Percentiles rank a stretch among this genome's conserved stretches.
These are phyloP conservation scores for Smithornis capensis DNA, from an alignment of 2,113 vertebrate species.

Conservation along the genomic window DNA sequence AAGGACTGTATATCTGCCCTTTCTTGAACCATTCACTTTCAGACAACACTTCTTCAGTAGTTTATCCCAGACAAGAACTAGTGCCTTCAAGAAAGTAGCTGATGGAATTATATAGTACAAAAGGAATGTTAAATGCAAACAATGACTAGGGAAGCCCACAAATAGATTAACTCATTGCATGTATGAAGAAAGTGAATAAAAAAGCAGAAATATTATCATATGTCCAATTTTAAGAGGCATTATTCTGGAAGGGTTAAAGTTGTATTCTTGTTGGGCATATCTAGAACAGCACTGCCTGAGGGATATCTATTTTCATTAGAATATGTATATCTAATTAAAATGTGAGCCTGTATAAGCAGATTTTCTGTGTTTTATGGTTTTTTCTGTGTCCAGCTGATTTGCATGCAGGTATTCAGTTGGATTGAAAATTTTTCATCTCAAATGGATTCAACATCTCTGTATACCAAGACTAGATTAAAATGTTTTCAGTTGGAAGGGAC, in stretches of 20 bases:
- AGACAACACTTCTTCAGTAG: not conserved
- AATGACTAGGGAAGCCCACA: not conserved
- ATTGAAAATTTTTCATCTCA: not conserved
- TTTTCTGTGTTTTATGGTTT: not conserved
- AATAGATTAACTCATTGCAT: not conserved
- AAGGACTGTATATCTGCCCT: not conserved
- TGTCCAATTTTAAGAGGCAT: not conserved
- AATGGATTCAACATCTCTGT: not conserved
- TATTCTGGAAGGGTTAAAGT: not conserved
- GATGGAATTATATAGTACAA: not conserved
- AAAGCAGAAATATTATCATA: not conserved
- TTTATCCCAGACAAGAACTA: not conserved
- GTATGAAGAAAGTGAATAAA: not conserved
- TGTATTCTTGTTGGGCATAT: not conserved
- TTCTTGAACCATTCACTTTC: not conserved
- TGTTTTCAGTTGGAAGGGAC: not conserved
- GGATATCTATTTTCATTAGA: not conserved
- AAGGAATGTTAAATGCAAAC: not conserved
- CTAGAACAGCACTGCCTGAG: not conserved
- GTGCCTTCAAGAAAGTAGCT: not conserved
- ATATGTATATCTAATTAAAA: not conserved
- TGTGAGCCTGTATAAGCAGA: not conserved
- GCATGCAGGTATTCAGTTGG: not conserved
- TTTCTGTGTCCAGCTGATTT: not conserved
- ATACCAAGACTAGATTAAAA: not conserved